Percentiles rank a stretch among this genome's conserved stretches.
Evolutionary conservation across 2,888 invertebrate species (phyloP).

Genomic region (Amiota mariae): DNA sequence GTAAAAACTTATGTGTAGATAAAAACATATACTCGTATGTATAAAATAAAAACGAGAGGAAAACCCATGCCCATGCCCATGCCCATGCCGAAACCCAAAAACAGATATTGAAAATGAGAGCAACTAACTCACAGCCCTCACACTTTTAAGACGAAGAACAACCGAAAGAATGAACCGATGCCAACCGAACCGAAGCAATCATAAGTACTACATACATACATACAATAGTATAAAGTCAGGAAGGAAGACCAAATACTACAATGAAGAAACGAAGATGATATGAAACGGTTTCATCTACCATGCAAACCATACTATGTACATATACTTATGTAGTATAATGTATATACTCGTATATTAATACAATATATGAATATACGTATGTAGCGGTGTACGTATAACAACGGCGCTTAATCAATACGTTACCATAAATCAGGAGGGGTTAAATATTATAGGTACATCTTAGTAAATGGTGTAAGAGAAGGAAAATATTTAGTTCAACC

Average conservation of each 20-base stretch:
- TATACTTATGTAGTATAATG: too few species aligned
- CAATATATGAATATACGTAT: too few species aligned
- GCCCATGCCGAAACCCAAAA: constrained; percentile 43
- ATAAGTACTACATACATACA: too few species aligned
- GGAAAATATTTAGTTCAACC: constrained; percentile 32
- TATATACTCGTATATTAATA: too few species aligned
- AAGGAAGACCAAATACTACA: not conserved
- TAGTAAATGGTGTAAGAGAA: not conserved
- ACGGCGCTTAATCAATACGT: constrained; percentile 36
- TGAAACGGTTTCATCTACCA: constrained; percentile 4
- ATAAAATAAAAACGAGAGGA: too few species aligned
- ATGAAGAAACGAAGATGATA: not conserved
- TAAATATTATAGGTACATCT: constrained; percentile 15
- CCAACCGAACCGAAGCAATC: too few species aligned
- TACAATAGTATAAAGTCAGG: too few species aligned
- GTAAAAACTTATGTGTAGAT: too few species aligned
- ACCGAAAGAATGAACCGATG: too few species aligned
- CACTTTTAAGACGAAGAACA: constrained; percentile 16
- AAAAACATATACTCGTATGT: too few species aligned
- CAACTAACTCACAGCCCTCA: constrained; percentile 8
- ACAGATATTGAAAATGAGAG: constrained; percentile 31
- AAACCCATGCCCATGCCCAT: not conserved
- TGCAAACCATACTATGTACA: too few species aligned
- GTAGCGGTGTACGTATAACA: not conserved
- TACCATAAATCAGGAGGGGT: constrained; percentile 43